Evolutionary conservation across 2,113 vertebrate genomes (phyloP), one percentile per base, ranked within the genome.

Genomic region (Madoqua kirkii): DNA sequence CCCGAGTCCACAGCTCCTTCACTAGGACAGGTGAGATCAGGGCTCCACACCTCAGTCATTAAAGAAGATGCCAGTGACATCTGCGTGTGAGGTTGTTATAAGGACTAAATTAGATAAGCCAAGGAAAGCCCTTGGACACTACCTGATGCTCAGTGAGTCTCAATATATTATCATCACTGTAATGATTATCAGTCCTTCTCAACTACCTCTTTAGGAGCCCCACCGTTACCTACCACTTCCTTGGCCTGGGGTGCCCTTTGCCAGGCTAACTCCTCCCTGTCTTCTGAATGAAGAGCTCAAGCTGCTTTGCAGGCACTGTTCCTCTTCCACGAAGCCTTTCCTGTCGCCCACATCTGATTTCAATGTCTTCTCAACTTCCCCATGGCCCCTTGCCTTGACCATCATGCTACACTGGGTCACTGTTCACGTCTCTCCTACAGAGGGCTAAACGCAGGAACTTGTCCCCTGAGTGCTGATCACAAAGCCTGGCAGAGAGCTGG

Each of bases 61-160:
- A 33, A 76, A 82, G 62, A 23, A 21, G 14, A 3, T n/a, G 15
- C 27, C 12, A 52, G 9, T 12, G 29, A 67, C 23, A 23, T 3
- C 17, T 60, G 12, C 2, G 0, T 0, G 3, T 4, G 1, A 15
- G 48, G n/a, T 10, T 6, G 55, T 29, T 36, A 6, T 4, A 81
- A 36, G 83, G 45, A 16, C 16, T 45, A 57, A 45, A 90, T 54
- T 12, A 89, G 79, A 27, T 4, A 25, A 76, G 4, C 8, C 45
- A 62, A 55, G 45, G 40, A 76, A 71, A 91, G 55, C 29, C 52
- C 45, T 19, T 4, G 50, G 59, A 55, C 27, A 14, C 21, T 6
- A 7, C n/a, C 52, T 1, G 7, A 62, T 3, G 84, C 45, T 43
- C 4, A 7, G 52, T 12, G 36, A 59, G 19, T 1, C 29, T 67